Conservation (phyloP, 2,113 vertebrate species). For the Arvicanthis niloticus region DNA sequence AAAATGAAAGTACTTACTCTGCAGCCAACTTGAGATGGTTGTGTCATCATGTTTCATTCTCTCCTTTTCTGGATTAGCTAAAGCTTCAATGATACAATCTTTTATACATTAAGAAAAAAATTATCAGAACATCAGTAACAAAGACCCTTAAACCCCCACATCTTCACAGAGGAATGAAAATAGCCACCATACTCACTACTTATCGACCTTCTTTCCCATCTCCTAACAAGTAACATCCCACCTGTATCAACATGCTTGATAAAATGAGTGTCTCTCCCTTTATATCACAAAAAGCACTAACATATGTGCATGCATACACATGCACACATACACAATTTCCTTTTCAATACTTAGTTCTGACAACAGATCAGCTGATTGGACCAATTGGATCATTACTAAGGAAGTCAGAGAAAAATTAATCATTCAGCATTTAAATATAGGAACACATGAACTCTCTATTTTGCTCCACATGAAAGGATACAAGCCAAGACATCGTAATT, state of each 20-base stretch:
- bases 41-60: constrained; percentile 99
- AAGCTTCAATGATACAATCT: constrained; percentile 99
- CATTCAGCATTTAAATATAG: constrained; percentile 27
- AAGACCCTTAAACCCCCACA: constrained; percentile 19
- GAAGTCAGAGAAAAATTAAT: constrained; percentile 36
- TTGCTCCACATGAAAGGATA: constrained; percentile 91
- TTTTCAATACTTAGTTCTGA: not conserved
- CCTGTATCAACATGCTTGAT: constrained; percentile 5
- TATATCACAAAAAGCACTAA: not conserved
- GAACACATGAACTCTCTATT: constrained; percentile 44
- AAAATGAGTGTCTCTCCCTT: constrained; percentile 44
- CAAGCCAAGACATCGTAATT: constrained; percentile 99
- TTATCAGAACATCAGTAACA: constrained; percentile 28
- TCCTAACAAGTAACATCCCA: constrained; percentile 36
- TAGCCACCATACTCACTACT: constrained; percentile 27
- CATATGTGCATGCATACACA: not conserved
- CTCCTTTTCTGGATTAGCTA: constrained; percentile 99
- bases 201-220: constrained; percentile 38
- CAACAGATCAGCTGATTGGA: constrained; percentile 43
- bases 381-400: constrained; percentile 27
- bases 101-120: constrained; percentile 87
- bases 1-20: constrained; percentile 91
- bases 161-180: constrained; percentile 37
- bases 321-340: not conserved
- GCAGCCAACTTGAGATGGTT: constrained; percentile 98